Conservation (phyloP, 2,888 invertebrate genomes). For the Microctonus brassicae region DNA sequence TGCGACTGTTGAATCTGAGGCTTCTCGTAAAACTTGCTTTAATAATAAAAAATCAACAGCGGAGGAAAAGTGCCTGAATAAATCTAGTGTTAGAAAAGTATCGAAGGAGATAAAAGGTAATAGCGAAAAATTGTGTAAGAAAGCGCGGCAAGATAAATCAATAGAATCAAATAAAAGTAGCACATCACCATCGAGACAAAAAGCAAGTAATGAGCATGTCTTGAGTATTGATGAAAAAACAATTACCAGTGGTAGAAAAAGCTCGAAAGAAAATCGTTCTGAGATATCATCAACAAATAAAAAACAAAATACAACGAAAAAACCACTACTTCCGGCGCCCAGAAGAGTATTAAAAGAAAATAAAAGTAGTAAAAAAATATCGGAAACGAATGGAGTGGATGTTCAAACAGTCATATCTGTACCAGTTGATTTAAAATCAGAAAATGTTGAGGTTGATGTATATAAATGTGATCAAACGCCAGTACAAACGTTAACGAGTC, state of each 20-base stretch:
- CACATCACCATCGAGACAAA: conserved; percentile 40
- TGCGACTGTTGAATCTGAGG: not conserved
- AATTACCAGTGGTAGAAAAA: conserved; percentile 44
- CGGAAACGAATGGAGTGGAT: conserved; percentile 53
- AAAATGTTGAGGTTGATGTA: conserved; percentile 49
- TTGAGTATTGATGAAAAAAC: conserved; percentile 36
- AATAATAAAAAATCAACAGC: conserved; percentile 28
- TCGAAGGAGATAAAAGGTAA: conserved; percentile 47
- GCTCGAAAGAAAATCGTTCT: conserved; percentile 48
- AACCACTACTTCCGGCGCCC: conserved; percentile 43
- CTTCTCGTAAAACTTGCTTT: conserved; percentile 7
- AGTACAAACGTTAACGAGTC: conserved; percentile 47
- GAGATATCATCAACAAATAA: conserved; percentile 41
- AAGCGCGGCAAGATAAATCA: conserved; percentile 56
- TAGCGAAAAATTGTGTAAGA: conserved; percentile 51
- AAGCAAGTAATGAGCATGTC: conserved; percentile 40
- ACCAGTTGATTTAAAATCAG: conserved; percentile 57
- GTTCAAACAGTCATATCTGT: conserved; percentile 61
- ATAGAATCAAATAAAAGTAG: conserved; percentile 44
- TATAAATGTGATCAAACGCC: conserved; percentile 50
- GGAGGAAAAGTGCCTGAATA: conserved; percentile 56
- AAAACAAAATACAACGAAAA: conserved; percentile 44
- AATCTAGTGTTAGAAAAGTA: conserved; percentile 45
- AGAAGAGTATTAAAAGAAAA: conserved; percentile 65
- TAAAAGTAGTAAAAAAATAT: conserved; percentile 58